phyloP scores from a whole-genome alignment of 2,888 invertebrate genomes.

The Stomorhina lunata region DNA sequence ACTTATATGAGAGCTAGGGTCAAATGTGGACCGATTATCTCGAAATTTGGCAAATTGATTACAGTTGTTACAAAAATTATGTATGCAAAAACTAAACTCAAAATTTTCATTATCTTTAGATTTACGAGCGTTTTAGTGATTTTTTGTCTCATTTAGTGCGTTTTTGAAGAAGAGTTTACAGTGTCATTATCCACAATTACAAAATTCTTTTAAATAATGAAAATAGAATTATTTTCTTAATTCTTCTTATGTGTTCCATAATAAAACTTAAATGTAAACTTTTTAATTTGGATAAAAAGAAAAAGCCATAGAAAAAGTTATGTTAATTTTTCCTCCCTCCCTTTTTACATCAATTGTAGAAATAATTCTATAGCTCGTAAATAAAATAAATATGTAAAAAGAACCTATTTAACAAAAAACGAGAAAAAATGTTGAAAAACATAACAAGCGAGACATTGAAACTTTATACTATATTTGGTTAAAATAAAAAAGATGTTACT shows the following conservation, averaged over 20 bases:
- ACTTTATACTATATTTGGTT: constrained; percentile 41
- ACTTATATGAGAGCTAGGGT: too few species aligned
- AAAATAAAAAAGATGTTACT: constrained; percentile 38
- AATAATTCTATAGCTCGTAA: constrained; percentile 11
- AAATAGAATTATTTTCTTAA: not conserved
- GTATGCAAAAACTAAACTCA: too few species aligned
- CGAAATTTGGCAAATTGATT: too few species aligned
- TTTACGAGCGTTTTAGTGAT: too few species aligned
- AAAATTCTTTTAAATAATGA: not conserved
- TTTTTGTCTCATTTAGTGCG: too few species aligned
- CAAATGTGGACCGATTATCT: too few species aligned
- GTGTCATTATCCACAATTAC: too few species aligned
- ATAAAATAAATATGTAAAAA: too few species aligned
- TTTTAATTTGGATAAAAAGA: constrained; percentile 46
- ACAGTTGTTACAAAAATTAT: too few species aligned
- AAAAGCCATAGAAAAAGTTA: constrained; percentile 1
- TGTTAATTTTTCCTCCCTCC: not conserved
- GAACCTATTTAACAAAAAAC: not conserved
- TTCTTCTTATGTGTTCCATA: not conserved
- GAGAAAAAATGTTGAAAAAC: constrained; percentile 4
- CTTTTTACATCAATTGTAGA: not conserved
- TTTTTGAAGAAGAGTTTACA: too few species aligned
- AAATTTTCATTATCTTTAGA: too few species aligned
- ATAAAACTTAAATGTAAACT: constrained; percentile 43
- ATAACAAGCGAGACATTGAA: constrained; percentile 42